Percentiles rank a stretch among this genome's conserved stretches.
phyloP scores from a whole-genome alignment of 2,113 vertebrate genomes.

The Ictalurus punctatus region DNA sequence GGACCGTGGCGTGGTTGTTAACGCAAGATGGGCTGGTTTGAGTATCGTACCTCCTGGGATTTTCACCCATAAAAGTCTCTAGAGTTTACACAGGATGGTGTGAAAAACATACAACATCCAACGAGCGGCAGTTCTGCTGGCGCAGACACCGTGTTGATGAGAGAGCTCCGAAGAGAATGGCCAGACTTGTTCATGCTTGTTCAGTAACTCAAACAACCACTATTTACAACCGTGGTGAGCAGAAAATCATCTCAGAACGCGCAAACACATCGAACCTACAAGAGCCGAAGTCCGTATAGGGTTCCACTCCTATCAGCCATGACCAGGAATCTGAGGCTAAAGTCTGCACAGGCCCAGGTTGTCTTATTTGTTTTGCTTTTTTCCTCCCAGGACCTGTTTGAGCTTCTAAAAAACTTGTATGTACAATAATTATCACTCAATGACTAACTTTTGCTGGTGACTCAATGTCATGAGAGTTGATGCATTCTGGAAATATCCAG shows the following conservation, averaged over 20 bases:
- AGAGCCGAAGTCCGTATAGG: neutral
- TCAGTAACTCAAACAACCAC: neutral
- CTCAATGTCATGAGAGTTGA: neutral
- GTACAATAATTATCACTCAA: neutral
- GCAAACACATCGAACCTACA: neutral
- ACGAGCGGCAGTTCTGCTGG: neutral
- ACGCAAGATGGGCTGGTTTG: neutral
- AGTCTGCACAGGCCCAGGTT: neutral
- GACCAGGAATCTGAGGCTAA: neutral
- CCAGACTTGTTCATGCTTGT: neutral
- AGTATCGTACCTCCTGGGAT: neutral
- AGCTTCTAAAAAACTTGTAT: neutral
- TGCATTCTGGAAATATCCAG: neutral
- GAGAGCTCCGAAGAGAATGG: neutral
- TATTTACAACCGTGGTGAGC: neutral
- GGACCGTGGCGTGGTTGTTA: neutral
- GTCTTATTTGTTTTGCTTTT: neutral
- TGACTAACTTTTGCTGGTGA: neutral
- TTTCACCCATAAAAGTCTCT: neutral
- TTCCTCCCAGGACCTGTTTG: neutral
- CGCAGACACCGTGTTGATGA: neutral
- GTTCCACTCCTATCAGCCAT: neutral
- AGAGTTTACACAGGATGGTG: neutral
- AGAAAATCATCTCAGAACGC: neutral
- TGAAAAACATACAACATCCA: neutral